Evolutionary conservation across 2,888 invertebrate species (phyloP), one percentile per base, ranked within the genome.

Genomic region (Leptogaster cylindrica): DNA sequence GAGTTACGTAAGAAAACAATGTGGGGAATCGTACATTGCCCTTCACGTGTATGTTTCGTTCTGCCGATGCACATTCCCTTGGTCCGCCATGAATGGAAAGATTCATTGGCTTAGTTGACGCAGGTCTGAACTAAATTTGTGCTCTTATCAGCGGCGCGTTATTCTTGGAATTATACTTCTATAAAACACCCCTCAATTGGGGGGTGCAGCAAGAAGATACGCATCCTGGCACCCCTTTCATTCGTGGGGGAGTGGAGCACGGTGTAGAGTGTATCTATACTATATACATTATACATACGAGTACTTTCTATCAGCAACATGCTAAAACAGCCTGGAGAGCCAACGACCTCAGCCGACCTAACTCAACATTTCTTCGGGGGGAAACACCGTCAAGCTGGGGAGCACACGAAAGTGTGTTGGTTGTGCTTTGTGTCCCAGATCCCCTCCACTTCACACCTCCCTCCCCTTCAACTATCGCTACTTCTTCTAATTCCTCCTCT

Each of bases 281-380:
- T n/a, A n/a, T n/a, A n/a, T n/a, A 41, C 6, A 31, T 31, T 31
- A 31, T 31, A 31, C 6, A 18, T 10, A 18, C 41, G 39, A 10
- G 5, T n/a, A 58, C 55, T 51, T 67, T 67, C 52, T 41, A 52
- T 39, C 63, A 39, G 67, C 67, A 67, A 67, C 67, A 63, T 36
- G 41, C 52, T 50, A 51, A 64, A n/a, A 50, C 61, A 52, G 52
- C 41, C 58, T 66, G 63, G 63, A 44, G 50, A 70, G 70, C 67
- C 71, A 71, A 71, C 69, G 71, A 71, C 70, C 71, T 71, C 71
- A 67, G 68, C 68, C 71, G 71, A 71, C 71, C 71, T 71, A 71
- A 68, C 71, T 71, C 71, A 71, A 71, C 71, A 71, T 67, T 67
- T n/a, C n/a, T n/a, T 41, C 65, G 36, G 16, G 7, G 55, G 55